Evolutionary conservation across 2,113 vertebrate species (phyloP).

Genomic region (Zingel zingel): DNA sequence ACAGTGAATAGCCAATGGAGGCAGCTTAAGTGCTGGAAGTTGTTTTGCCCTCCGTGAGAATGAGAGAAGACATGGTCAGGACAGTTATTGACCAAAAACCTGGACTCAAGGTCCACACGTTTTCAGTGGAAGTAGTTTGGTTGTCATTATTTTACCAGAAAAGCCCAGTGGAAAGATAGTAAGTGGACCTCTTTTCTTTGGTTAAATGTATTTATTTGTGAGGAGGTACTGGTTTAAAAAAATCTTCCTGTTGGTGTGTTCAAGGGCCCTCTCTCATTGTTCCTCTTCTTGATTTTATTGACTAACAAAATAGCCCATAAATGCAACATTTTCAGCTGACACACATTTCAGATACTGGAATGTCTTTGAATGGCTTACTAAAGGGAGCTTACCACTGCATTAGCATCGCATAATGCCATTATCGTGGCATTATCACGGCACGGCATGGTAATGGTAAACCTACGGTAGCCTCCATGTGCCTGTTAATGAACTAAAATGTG

Average conservation of each 20-base stretch:
- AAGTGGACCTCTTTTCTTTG: background rate
- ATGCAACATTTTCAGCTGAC: slow-evolving; percentile 4
- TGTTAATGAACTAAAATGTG: slow-evolving; percentile 22
- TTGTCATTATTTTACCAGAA: background rate
- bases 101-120: background rate
- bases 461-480: background rate
- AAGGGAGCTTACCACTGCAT: background rate
- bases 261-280: background rate
- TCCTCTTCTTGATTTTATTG: background rate
- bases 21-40: slow-evolving; percentile 41
- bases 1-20: slow-evolving; percentile 22
- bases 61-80: background rate
- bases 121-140: background rate
- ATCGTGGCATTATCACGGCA: slow-evolving; percentile 2
- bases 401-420: slow-evolving; percentile 4
- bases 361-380: background rate
- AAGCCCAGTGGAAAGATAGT: background rate
- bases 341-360: background rate
- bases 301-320: background rate
- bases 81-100: background rate
- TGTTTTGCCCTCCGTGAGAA: slow-evolving; percentile 5
- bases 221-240: background rate
- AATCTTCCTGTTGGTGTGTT: background rate
- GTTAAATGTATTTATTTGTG: background rate
- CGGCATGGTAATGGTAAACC: slow-evolving; percentile 4